phyloP scores from a whole-genome alignment of 2,888 invertebrate species.

The Eremobia ochroleuca region DNA sequence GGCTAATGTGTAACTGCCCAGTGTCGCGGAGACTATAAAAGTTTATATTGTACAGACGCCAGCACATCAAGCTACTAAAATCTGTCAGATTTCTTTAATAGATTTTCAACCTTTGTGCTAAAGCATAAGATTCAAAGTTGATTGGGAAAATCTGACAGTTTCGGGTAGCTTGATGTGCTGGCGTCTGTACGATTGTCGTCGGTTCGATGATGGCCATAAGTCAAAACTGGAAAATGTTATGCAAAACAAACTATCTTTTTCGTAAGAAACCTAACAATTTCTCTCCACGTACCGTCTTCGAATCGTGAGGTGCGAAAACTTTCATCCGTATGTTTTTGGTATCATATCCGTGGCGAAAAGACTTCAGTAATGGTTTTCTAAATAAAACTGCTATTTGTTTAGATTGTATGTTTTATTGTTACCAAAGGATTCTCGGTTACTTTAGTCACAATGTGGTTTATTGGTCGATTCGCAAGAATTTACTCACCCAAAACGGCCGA shows the following conservation, averaged over 20 bases:
- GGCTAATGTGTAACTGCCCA: neutral
- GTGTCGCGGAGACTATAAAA: neutral
- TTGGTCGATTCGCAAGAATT: too few species aligned
- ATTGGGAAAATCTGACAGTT: too few species aligned
- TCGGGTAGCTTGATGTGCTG: too few species aligned
- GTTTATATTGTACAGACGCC: neutral
- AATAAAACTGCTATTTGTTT: neutral
- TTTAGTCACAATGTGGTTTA: too few species aligned
- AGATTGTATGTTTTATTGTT: neutral
- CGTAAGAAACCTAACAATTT: constrained; percentile 1
- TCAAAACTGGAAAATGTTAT: constrained; percentile 25
- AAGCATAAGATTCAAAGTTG: too few species aligned
- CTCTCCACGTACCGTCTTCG: neutral
- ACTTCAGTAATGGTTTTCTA: neutral
- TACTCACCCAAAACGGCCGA: too few species aligned
- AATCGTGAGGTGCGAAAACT: constrained; percentile 12
- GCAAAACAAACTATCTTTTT: constrained; percentile 35
- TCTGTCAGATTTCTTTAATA: too few species aligned
- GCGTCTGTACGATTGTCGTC: neutral
- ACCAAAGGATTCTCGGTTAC: neutral
- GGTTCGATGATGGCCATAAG: neutral
- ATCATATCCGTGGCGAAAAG: neutral
- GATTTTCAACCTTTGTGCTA: too few species aligned
- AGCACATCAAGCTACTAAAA: too few species aligned
- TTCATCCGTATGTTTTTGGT: neutral